Percentiles rank a stretch among this genome's conserved stretches.
These are phyloP conservation scores for Tapera naevia DNA, from an alignment of 2,797 vertebrate species.

Conservation along the genomic window DNA sequence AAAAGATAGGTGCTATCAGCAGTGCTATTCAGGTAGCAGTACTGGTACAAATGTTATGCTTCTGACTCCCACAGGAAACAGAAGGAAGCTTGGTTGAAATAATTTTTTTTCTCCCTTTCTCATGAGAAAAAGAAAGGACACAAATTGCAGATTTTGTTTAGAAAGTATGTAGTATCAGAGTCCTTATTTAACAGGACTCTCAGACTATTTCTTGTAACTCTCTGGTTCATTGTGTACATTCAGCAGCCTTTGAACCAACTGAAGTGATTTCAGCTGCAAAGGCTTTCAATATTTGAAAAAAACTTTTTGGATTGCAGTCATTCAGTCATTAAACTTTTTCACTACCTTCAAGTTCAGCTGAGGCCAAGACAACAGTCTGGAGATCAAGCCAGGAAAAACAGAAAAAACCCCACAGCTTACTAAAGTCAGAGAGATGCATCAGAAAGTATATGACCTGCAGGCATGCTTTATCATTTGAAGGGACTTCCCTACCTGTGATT, in stretches of 20 bases:
- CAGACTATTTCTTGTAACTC: background rate
- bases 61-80: background rate
- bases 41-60: background rate
- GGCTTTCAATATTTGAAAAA: background rate
- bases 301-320: background rate
- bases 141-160: background rate
- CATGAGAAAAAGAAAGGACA: background rate
- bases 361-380: background rate
- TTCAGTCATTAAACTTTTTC: conserved; percentile 1
- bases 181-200: background rate
- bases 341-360: background rate
- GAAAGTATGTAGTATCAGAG: background rate
- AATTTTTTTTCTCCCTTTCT: background rate
- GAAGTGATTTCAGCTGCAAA: conserved; percentile 6
- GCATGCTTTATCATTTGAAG: background rate
- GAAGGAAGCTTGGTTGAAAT: background rate
- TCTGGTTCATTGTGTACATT: background rate
- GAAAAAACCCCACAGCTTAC: background rate
- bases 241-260: background rate
- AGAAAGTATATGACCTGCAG: background rate
- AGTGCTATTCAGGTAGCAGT: background rate
- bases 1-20: background rate
- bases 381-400: background rate
- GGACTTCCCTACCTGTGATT: background rate
- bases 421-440: background rate